These are phyloP conservation scores for Ormyrus labotus DNA, from an alignment of 2,888 invertebrate genomes.

Conservation along the genomic window DNA sequence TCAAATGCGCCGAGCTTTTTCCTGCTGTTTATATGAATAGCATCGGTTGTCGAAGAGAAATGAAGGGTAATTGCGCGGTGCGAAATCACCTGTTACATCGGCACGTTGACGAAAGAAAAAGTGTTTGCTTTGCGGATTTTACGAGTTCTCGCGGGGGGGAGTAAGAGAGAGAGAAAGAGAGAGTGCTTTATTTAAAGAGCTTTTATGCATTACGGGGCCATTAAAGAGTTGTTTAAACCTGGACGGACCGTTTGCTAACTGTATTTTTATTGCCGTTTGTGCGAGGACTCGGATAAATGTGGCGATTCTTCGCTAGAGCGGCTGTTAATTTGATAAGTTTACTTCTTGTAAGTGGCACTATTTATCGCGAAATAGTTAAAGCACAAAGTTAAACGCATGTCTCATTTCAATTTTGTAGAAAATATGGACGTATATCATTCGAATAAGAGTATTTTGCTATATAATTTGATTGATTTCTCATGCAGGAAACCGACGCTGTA, in stretches of 20 bases:
- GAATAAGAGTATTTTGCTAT: too few relatives aligned
- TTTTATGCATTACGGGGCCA: slow-evolving; percentile 33
- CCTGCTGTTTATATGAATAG: slow-evolving; percentile 1
- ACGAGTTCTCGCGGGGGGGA: slow-evolving; percentile 20
- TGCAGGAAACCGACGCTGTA: too few relatives aligned
- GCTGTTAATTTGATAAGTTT: too few relatives aligned
- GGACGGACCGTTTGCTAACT: slow-evolving; percentile 30
- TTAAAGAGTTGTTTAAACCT: slow-evolving; percentile 43
- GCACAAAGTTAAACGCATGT: too few relatives aligned
- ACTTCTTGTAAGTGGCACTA: too few relatives aligned
- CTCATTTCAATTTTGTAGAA: too few relatives aligned
- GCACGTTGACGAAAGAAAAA: slow-evolving; percentile 1
- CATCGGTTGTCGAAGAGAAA: slow-evolving; percentile 16
- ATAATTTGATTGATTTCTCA: too few relatives aligned
- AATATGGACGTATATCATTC: too few relatives aligned
- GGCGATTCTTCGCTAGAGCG: not conserved
- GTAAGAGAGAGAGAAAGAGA: not conserved
- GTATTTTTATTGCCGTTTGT: slow-evolving; percentile 34
- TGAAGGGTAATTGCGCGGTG: slow-evolving; percentile 11
- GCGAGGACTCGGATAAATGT: not conserved
- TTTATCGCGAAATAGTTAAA: too few relatives aligned
- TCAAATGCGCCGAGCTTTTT: slow-evolving; percentile 23
- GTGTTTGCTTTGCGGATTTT: slow-evolving; percentile 43
- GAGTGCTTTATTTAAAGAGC: slow-evolving; percentile 48
- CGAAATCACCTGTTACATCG: slow-evolving; percentile 49